Percentiles rank a stretch among this genome's conserved stretches.
phyloP scores from a whole-genome alignment of 1,140 invertebrate species.

The Ridgeia piscesae region DNA sequence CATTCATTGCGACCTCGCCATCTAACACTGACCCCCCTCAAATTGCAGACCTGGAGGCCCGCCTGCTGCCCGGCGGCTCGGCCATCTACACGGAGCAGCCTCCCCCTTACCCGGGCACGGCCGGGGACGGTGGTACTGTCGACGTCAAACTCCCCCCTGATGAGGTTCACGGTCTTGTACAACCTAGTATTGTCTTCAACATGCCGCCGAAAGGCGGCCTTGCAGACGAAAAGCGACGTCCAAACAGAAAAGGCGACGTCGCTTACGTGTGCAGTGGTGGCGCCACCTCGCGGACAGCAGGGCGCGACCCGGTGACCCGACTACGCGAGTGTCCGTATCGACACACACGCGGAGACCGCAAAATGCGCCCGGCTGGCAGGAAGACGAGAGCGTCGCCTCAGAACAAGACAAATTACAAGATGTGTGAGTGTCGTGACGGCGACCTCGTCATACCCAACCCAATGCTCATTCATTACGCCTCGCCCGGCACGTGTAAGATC shows the following conservation, averaged over 20 bases:
- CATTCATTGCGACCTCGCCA: not conserved
- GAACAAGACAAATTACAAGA: not conserved
- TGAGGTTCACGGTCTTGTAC: not conserved
- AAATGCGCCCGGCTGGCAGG: not conserved
- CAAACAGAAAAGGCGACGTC: not conserved
- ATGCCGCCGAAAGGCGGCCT: not conserved
- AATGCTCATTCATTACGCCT: not conserved
- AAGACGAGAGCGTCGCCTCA: not conserved
- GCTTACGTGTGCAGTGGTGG: not conserved
- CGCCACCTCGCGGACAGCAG: not conserved
- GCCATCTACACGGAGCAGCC: not conserved
- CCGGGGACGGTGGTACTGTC: not conserved
- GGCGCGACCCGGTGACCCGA: not conserved
- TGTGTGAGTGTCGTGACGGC: not conserved
- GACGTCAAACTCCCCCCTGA: not conserved
- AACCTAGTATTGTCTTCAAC: not conserved
- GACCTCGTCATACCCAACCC: not conserved
- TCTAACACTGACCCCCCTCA: not conserved
- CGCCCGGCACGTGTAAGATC: not conserved
- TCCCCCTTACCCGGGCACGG: not conserved
- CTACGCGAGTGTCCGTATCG: not conserved
- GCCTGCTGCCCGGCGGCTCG: not conserved
- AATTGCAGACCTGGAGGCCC: not conserved
- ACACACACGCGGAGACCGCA: not conserved
- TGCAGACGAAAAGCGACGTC: not conserved